Percentiles rank a stretch among this genome's conserved stretches.
Evolutionary conservation across 2,797 vertebrate species (phyloP).

Genomic region (Eulemur albifrons): DNA sequence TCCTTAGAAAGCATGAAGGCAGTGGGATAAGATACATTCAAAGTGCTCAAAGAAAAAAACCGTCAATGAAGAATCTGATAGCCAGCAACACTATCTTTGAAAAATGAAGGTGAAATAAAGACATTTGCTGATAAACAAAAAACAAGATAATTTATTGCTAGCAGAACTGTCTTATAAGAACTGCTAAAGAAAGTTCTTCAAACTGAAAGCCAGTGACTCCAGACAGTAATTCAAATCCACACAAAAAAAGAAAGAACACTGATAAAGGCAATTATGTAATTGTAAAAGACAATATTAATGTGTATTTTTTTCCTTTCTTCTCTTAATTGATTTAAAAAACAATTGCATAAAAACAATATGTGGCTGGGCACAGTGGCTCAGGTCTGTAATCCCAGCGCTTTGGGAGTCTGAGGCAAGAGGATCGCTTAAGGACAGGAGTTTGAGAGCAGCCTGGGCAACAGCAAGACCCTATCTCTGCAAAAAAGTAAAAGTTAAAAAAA

Average conservation of each 20-base stretch:
- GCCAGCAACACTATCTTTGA: background rate
- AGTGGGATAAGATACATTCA: background rate
- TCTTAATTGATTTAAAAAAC: slow-evolving; percentile 22
- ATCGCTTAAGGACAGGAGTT: background rate
- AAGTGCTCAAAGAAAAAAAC: background rate
- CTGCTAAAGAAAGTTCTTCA: background rate
- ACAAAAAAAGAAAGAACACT: background rate
- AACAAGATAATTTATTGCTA: background rate
- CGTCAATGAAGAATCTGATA: background rate
- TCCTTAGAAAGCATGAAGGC: background rate
- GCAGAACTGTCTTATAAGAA: background rate
- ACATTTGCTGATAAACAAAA: background rate
- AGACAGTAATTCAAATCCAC: background rate
- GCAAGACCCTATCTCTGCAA: background rate
- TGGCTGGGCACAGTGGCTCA: background rate
- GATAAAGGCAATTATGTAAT: background rate
- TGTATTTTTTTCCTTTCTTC: background rate
- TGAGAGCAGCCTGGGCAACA: background rate
- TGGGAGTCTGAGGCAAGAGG: background rate
- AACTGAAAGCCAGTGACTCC: background rate
- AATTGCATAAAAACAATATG: background rate
- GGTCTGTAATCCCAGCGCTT: background rate
- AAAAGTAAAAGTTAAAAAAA: background rate
- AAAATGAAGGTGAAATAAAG: background rate
- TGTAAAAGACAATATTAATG: background rate